Evolutionary conservation across 2,113 vertebrate genomes (phyloP).

Genomic region (Gobius niger): DNA sequence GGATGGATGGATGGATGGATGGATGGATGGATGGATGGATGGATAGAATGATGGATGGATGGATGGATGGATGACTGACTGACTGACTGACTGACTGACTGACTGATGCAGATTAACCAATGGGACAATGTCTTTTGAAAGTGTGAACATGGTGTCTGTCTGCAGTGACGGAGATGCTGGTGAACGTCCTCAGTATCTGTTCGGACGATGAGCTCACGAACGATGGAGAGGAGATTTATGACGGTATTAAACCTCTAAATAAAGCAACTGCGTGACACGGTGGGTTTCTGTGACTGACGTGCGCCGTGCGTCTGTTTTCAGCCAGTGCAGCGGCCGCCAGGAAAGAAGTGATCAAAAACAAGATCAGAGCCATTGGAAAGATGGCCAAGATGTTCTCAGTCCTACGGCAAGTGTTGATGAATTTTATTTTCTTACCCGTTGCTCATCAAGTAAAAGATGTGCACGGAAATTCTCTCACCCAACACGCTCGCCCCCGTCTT

Average conservation of each 20-base stretch:
- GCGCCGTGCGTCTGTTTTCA: constrained; percentile 32
- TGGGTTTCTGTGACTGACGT: neutral
- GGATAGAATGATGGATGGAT: too few relatives aligned
- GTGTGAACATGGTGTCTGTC: constrained; percentile 5
- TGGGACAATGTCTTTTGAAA: neutral
- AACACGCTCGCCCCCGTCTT: too few relatives aligned
- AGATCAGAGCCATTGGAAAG: constrained; percentile 82
- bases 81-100: too few relatives aligned
- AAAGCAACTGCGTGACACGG: neutral
- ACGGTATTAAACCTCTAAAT: constrained; percentile 64
- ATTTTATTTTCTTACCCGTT: neutral
- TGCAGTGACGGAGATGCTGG: constrained; percentile 84
- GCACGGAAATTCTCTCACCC: too few relatives aligned
- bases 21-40: neutral
- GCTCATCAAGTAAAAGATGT: too few relatives aligned
- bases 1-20: neutral
- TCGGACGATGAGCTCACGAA: constrained; percentile 84
- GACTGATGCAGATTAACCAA: too few relatives aligned
- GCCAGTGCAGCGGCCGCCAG: constrained; percentile 81
- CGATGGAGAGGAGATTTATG: constrained; percentile 81
- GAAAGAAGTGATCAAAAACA: constrained; percentile 84
- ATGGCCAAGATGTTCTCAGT: constrained; percentile 85
- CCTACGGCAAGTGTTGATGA: constrained; percentile 68
- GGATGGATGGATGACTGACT: too few relatives aligned
- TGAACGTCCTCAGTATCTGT: constrained; percentile 84